phyloP scores from a whole-genome alignment of 1,140 invertebrate species.

The Dufourea novaeangliae region DNA sequence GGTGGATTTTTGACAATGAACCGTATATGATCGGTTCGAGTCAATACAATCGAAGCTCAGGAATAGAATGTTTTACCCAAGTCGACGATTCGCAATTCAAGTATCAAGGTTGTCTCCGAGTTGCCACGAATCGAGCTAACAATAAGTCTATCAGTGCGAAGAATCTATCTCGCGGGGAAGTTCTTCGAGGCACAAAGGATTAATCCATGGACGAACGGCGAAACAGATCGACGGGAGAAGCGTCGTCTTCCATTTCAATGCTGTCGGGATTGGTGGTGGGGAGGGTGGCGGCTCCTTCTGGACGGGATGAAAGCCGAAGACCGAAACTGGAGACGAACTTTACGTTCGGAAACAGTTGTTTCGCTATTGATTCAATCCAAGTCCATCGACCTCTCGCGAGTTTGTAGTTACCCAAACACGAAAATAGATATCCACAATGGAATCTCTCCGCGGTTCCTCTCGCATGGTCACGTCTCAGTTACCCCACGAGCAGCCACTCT shows the following conservation, averaged over 20 bases:
- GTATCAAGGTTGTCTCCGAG: too few relatives aligned
- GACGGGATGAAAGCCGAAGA: conserved; percentile 1
- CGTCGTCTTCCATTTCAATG: not conserved
- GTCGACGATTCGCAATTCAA: too few relatives aligned
- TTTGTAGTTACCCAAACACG: conserved; percentile 36
- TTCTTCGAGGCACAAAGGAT: not conserved
- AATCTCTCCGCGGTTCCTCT: conserved; percentile 24
- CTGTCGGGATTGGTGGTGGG: too few relatives aligned
- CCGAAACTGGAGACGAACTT: conserved; percentile 12
- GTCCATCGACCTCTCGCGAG: conserved; percentile 10
- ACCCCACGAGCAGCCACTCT: not conserved
- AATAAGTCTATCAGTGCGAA: not conserved
- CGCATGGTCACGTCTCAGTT: conserved; percentile 46
- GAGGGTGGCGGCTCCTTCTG: not conserved
- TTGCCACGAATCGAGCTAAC: too few relatives aligned
- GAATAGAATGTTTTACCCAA: too few relatives aligned
- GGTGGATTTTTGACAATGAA: too few relatives aligned
- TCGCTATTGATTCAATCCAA: conserved; percentile 44
- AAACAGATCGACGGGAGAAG: not conserved
- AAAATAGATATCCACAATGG: conserved; percentile 44
- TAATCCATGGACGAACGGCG: not conserved
- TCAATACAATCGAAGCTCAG: too few relatives aligned
- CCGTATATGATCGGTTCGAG: too few relatives aligned
- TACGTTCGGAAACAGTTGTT: conserved; percentile 27
- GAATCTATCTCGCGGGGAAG: too few relatives aligned